Percentiles rank a stretch among this genome's conserved stretches.
Evolutionary conservation across 1,140 invertebrate species (phyloP).

Genomic region (Leptinotarsa undecemlineata): DNA sequence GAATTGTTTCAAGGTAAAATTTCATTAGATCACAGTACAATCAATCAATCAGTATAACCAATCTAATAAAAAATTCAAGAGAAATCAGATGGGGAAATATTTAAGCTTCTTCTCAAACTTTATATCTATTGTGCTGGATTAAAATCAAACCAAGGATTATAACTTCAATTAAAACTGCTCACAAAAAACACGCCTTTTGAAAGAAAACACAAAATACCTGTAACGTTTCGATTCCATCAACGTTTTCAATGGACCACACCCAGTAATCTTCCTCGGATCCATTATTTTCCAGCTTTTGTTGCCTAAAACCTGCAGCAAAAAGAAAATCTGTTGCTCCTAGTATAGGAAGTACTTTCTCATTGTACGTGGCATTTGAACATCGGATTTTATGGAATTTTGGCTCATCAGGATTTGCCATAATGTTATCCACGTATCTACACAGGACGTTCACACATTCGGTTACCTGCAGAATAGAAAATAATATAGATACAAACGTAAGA

Average conservation of each 20-base stretch:
- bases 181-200: too few species aligned
- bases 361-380: slow-evolving; percentile 75
- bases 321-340: slow-evolving; percentile 84
- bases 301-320: slow-evolving; percentile 78
- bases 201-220: slow-evolving; percentile 53
- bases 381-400: slow-evolving; percentile 91
- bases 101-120: too few species aligned
- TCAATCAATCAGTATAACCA: too few species aligned
- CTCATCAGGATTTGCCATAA: slow-evolving; percentile 81
- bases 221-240: slow-evolving; percentile 61
- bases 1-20: too few species aligned
- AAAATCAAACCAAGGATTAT: slow-evolving; percentile 10
- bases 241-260: slow-evolving; percentile 64
- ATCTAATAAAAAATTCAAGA: too few species aligned
- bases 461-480: slow-evolving; percentile 58
- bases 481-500: neutral
- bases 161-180: too few species aligned
- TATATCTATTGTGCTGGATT: too few species aligned
- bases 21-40: too few species aligned
- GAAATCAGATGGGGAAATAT: too few species aligned
- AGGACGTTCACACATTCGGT: slow-evolving; percentile 83
- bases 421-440: slow-evolving; percentile 89
- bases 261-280: slow-evolving; percentile 66
- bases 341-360: slow-evolving; percentile 77
- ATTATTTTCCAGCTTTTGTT: slow-evolving; percentile 61